Percentiles rank a stretch among this genome's conserved stretches.
Evolutionary conservation across 2,888 invertebrate genomes (phyloP).

Genomic region (Zygaena filipendulae): DNA sequence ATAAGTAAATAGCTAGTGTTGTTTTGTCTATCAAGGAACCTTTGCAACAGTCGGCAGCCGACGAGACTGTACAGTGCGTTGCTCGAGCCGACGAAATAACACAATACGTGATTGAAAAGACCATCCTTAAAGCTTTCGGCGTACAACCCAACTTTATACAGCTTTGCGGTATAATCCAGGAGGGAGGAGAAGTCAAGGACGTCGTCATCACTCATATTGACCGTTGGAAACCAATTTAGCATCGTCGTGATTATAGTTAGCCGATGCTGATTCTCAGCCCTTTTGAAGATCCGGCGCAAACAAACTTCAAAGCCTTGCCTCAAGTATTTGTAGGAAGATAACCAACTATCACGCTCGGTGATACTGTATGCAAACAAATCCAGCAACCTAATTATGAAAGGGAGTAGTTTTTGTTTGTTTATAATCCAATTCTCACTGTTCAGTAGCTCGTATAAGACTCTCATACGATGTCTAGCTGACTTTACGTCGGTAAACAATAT

Average conservation of each 20-base stretch:
- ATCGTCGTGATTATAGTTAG: conserved; percentile 55
- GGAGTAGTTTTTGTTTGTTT: conserved; percentile 37
- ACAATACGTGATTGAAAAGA: conserved; percentile 53
- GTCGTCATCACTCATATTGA: conserved; percentile 41
- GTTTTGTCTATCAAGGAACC: conserved; percentile 63
- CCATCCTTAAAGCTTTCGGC: conserved; percentile 49
- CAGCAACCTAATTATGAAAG: conserved; percentile 49
- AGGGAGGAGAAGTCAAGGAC: conserved; percentile 62
- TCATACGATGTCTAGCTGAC: conserved; percentile 48
- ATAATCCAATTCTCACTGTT: conserved; percentile 53
- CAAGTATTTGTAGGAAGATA: conserved; percentile 33
- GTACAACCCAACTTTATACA: conserved; percentile 45
- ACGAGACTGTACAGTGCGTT: conserved; percentile 56
- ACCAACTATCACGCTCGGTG: conserved; percentile 19
- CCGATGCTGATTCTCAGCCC: conserved; percentile 52
- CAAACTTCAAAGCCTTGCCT: conserved; percentile 66
- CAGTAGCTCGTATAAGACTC: conserved; percentile 59
- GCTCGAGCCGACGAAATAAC: conserved; percentile 49
- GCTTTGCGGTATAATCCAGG: conserved; percentile 59
- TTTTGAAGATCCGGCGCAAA: conserved; percentile 56
- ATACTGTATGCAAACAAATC: conserved; percentile 55
- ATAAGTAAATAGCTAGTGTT: conserved; percentile 54
- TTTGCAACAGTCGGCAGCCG: conserved; percentile 64
- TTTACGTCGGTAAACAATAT: conserved; percentile 31
- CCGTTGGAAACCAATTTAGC: conserved; percentile 57